Conservation (phyloP, 2,113 vertebrate genomes). For the Chloroceryle aenea region DNA sequence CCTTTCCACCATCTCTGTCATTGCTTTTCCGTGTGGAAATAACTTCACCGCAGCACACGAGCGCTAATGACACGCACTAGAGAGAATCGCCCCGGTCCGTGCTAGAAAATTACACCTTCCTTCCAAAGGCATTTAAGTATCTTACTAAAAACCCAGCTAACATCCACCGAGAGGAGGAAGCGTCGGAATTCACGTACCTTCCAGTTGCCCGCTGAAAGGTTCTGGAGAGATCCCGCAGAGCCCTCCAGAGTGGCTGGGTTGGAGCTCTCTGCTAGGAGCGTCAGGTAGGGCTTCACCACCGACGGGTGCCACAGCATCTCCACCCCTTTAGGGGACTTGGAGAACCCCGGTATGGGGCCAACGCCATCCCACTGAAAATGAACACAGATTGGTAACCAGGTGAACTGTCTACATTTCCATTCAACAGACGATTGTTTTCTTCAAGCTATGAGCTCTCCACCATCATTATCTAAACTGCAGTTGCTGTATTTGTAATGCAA, state of each 20-base stretch:
- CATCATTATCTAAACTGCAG: background rate
- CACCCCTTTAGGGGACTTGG: constrained; percentile 93
- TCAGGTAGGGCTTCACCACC: constrained; percentile 96
- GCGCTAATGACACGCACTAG: background rate
- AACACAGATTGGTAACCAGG: accelerated
- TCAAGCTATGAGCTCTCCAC: background rate
- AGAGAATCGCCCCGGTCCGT: background rate
- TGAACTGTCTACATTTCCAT: background rate
- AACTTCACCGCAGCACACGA: background rate
- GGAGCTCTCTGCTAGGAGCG: constrained; percentile 95
- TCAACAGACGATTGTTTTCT: background rate
- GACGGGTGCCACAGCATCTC: constrained; percentile 98
- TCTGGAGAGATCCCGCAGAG: constrained; percentile 95
- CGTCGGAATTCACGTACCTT: constrained; percentile 77
- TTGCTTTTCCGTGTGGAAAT: background rate
- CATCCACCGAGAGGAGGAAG: accelerated
- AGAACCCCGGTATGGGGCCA: constrained; percentile 94
- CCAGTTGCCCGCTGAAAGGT: constrained; percentile 97
- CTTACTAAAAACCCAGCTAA: background rate
- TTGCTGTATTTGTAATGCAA: background rate
- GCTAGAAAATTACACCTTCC: accelerated
- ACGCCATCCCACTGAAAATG: constrained; percentile 93
- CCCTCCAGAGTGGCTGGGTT: constrained; percentile 97
- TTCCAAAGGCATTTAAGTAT: background rate
- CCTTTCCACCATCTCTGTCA: background rate